These are phyloP conservation scores for Thalpophila matura DNA, from an alignment of 2,888 invertebrate genomes.

Conservation along the genomic window DNA sequence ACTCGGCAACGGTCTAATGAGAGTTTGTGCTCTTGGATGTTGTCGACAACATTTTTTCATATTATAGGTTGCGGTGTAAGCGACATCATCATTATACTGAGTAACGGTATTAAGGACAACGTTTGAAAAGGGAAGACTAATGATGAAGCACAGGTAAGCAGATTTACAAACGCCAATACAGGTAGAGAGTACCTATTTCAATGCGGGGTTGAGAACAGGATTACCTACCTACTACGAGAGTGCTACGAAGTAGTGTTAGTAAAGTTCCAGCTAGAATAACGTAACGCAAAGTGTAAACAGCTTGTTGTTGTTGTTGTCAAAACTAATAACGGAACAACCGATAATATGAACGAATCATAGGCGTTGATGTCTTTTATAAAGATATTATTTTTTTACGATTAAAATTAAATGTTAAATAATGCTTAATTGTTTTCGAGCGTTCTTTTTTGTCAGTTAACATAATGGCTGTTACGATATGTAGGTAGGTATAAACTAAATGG, in stretches of 20 bases:
- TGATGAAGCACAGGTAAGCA: conserved; percentile 54
- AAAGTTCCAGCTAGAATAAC: conserved; percentile 25
- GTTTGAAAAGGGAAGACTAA: conserved; percentile 40
- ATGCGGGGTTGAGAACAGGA: not conserved
- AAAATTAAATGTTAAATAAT: conserved; percentile 10
- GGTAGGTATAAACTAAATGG: too few relatives aligned
- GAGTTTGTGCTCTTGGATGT: conserved; percentile 68
- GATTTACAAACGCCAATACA: conserved; percentile 22
- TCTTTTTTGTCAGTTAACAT: not conserved
- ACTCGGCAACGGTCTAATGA: conserved; percentile 74
- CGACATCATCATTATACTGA: conserved; percentile 42
- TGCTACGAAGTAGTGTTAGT: conserved; percentile 24
- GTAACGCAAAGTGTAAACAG: conserved; percentile 24
- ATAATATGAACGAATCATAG: conserved; percentile 29
- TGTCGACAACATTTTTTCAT: conserved; percentile 66
- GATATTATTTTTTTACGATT: conserved; percentile 27
- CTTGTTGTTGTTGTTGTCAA: conserved; percentile 23
- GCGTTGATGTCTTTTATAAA: conserved; percentile 81
- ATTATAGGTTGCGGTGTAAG: conserved; percentile 56
- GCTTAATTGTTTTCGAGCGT: not conserved
- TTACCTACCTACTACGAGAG: conserved; percentile 1
- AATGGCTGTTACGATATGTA: not conserved
- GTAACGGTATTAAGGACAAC: conserved; percentile 23
- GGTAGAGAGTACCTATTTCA: conserved; percentile 10
- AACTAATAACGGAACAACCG: conserved; percentile 8